phyloP scores from a whole-genome alignment of 2,113 vertebrate species.

The Pan paniscus region DNA sequence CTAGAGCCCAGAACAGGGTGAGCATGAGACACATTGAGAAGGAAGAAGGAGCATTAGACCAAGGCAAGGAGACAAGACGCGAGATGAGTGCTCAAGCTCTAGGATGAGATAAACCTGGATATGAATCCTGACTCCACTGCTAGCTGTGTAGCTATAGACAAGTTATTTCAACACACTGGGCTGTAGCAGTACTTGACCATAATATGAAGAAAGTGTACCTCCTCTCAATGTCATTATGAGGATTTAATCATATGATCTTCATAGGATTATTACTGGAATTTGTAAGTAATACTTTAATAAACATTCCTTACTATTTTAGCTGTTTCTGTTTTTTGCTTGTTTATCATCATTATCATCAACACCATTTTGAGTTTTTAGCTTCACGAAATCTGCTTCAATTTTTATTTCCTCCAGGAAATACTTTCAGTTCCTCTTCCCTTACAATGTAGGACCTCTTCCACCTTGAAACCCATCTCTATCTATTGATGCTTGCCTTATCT shows the following conservation, averaged over 20 bases:
- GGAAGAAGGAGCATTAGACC: background rate
- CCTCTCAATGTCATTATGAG: background rate
- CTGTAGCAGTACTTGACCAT: background rate
- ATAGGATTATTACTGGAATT: background rate
- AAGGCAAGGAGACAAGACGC: background rate
- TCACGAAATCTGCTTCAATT: background rate
- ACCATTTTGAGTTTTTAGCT: background rate
- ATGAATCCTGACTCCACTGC: background rate
- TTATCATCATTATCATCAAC: too few species aligned
- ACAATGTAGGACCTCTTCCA: background rate
- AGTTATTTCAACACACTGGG: background rate
- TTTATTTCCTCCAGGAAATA: background rate
- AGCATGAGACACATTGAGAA: background rate
- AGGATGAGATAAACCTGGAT: too few species aligned
- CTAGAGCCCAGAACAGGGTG: too few species aligned
- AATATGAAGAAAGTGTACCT: background rate
- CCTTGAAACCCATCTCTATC: background rate
- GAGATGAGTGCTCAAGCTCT: background rate
- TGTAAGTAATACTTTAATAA: background rate
- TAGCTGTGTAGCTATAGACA: accelerated
- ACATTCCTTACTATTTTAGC: background rate
- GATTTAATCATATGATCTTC: background rate
- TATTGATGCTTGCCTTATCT: background rate
- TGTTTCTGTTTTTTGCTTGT: background rate
- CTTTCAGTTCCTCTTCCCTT: background rate